Percentiles rank a stretch among this genome's conserved stretches.
These are phyloP conservation scores for Gambelia wislizenii DNA, from an alignment of 2,797 vertebrate species.

Conservation along the genomic window DNA sequence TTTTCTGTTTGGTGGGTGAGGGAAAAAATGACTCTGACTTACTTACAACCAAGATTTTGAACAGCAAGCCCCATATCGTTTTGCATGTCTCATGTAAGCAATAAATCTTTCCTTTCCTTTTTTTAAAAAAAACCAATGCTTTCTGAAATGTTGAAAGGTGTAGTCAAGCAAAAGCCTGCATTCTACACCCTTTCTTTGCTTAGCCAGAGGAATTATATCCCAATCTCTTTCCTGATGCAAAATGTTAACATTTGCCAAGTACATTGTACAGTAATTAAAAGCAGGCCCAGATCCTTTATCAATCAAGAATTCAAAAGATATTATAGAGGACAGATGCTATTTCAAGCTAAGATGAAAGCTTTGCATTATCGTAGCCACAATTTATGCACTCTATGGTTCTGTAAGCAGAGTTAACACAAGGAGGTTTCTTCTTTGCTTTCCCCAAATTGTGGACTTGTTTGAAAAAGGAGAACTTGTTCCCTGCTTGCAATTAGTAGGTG, in stretches of 20 bases:
- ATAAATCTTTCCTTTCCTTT: background rate
- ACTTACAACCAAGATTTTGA: slow-evolving; percentile 22
- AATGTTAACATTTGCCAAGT: slow-evolving; percentile 73
- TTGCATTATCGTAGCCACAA: slow-evolving; percentile 59
- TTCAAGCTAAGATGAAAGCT: slow-evolving; percentile 71
- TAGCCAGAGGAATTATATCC: slow-evolving; percentile 60
- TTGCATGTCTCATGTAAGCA: background rate
- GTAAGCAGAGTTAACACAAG: slow-evolving; percentile 28
- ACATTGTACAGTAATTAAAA: slow-evolving; percentile 73
- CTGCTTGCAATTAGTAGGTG: slow-evolving; percentile 72
- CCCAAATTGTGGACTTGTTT: slow-evolving; percentile 58
- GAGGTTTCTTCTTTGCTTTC: slow-evolving; percentile 33
- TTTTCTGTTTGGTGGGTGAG: background rate
- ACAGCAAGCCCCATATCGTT: background rate
- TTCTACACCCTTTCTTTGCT: slow-evolving; percentile 26
- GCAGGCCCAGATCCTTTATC: slow-evolving; percentile 70
- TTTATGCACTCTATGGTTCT: slow-evolving; percentile 48
- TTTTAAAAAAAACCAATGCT: slow-evolving; percentile 33
- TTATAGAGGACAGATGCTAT: slow-evolving; percentile 65
- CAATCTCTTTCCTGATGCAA: slow-evolving; percentile 58
- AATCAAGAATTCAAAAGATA: slow-evolving; percentile 72
- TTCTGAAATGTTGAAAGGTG: slow-evolving; percentile 32
- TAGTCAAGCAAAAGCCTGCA: slow-evolving; percentile 51
- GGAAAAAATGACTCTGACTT: background rate
- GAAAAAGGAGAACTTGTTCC: slow-evolving; percentile 56